Evolutionary conservation across 2,113 vertebrate species (phyloP), one percentile per base, ranked within the genome.

Genomic region (Cochlearius cochlearius): DNA sequence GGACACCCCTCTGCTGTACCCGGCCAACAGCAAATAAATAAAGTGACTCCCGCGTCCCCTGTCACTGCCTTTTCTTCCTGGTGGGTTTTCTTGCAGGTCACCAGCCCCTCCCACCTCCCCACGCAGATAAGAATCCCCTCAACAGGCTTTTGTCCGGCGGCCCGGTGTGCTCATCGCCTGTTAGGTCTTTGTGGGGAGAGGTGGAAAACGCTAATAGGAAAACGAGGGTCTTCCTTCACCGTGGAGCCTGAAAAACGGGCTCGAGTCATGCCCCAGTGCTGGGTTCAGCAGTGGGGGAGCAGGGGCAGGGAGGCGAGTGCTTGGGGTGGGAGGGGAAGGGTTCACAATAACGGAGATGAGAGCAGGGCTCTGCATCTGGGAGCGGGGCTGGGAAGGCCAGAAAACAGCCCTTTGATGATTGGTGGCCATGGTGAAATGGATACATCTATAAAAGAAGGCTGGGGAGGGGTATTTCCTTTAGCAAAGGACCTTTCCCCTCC

Each of bases 341-440:
- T 34, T 86, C 63, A 68, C 47, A 52, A 26, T 91, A 63, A 68
- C 11, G 60, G 76, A 56, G 79, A 71, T 38, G 69, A 62, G 86
- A 92, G 22, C 29, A 26, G 60, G 2, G 2, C 63, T 92, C 79
- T 27, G 72, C 64, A 74, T 77, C 32, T 74, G 75, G 52, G 74
- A 88, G 23, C 85, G 84, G 86, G 15, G 92, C 88, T 71, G 74
- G 45, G 66, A 60, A 93, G 83, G 80, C 79, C 93, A 68, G 88
- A 93, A 95, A 97, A 92, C 52, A 85, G 82, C 62, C 77, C 49
- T 82, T 45, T 75, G 83, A 62, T 88, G 92, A 91, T 86, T 60
- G 90, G 87, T 88, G 94, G 75, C 91, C 71, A 39, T 68, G 64
- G 83, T 69, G 91, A 96, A 97, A 97, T 88, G 90, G 87, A 91